phyloP scores from a whole-genome alignment of 2,797 vertebrate species.

The Cyclura pinguis region DNA sequence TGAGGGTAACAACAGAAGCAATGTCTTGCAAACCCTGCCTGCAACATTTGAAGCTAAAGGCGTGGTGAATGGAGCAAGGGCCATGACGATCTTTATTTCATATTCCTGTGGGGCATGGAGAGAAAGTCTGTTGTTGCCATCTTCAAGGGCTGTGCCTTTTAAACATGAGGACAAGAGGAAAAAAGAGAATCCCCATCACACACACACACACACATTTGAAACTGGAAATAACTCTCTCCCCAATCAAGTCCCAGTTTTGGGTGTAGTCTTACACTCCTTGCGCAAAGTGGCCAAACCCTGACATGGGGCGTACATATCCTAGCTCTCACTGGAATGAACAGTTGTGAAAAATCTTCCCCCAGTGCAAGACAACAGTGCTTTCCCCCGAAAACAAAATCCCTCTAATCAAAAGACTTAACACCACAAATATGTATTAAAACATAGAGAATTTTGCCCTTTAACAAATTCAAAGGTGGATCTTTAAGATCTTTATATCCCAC shows the following conservation, averaged over 20 bases:
- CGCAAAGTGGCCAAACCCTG: not conserved
- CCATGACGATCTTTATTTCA: not conserved
- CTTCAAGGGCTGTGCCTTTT: not conserved
- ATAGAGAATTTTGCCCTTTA: constrained; percentile 15
- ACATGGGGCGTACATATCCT: not conserved
- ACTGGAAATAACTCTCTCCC: not conserved
- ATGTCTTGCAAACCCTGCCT: no score
- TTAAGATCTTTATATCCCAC: constrained; percentile 49
- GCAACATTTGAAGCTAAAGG: not conserved
- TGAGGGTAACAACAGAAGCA: not conserved
- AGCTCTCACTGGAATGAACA: not conserved
- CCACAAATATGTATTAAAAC: constrained; percentile 47
- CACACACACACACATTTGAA: not conserved
- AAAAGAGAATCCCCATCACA: not conserved
- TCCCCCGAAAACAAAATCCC: constrained; percentile 28
- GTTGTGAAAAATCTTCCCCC: constrained; percentile 49
- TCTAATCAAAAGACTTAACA: constrained; percentile 48
- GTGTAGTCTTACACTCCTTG: not conserved
- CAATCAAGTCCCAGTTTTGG: not conserved
- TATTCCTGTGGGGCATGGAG: not conserved
- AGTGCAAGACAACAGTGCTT: constrained; percentile 62
- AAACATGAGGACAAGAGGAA: not conserved
- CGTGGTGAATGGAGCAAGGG: no score
- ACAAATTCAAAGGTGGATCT: constrained; percentile 27
- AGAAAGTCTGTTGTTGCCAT: not conserved